Evolutionary conservation across 2,797 vertebrate species (phyloP).

Genomic region (Pangasius mekongensis): DNA sequence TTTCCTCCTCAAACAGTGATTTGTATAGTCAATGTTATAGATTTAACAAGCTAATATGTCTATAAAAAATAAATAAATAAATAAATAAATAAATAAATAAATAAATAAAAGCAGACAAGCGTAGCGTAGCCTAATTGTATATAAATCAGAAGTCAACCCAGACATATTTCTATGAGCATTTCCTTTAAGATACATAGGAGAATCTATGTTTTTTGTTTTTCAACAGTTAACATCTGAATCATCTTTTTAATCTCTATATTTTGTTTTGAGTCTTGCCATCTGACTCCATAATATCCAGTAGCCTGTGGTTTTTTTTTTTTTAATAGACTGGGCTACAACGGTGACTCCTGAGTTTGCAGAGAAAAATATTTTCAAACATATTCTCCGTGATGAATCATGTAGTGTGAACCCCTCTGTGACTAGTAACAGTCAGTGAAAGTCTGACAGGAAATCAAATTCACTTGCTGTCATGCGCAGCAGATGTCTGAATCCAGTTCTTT

Average conservation of each 20-base stretch:
- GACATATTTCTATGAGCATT: not conserved
- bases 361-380: not conserved
- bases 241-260: not conserved
- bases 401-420: not conserved
- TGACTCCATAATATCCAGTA: not conserved
- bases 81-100: too few species aligned
- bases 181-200: not conserved
- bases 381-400: not conserved
- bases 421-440: not conserved
- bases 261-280: not conserved
- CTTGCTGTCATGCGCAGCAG: not conserved
- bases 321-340: not conserved
- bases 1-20: not conserved
- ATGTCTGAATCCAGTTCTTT: not conserved
- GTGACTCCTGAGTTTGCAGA: not conserved
- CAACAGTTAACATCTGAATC: not conserved
- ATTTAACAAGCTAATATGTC: too few species aligned
- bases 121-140: not conserved
- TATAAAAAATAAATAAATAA: too few species aligned
- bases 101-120: too few species aligned
- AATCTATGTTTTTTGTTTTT: not conserved
- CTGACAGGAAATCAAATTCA: constrained; percentile 2
- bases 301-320: not conserved
- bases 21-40: too few species aligned
- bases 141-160: not conserved